A percentile compares a stretch with the other conserved stretches of the same genome.
phyloP scores from a whole-genome alignment of 2,888 invertebrate genomes.

The Prostheceraeus crozeri region DNA sequence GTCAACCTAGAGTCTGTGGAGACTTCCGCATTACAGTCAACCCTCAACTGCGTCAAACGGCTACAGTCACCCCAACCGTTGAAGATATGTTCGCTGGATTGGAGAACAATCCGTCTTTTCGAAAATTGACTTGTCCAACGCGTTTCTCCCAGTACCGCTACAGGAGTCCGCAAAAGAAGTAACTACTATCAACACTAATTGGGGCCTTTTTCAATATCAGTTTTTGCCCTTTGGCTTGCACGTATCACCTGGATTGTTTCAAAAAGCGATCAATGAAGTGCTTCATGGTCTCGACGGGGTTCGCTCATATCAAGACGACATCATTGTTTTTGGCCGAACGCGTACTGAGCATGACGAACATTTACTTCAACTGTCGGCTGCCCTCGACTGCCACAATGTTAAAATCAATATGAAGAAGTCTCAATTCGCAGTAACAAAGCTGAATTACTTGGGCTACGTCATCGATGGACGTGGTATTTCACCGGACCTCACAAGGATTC shows the following conservation, averaged over 20 bases:
- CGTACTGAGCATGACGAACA: conserved; percentile 1
- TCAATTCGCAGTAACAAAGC: background rate
- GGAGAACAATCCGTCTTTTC: background rate
- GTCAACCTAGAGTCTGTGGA: conserved; percentile 10
- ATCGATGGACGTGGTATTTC: conserved; percentile 6
- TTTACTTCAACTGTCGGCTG: conserved; percentile 2
- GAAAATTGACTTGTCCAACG: conserved; percentile 12
- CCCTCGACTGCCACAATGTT: conserved; percentile 7
- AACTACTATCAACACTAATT: background rate
- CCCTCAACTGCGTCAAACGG: conserved; percentile 18
- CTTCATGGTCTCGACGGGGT: conserved; percentile 1
- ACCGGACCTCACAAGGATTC: conserved; percentile 3
- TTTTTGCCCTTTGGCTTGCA: conserved; percentile 11
- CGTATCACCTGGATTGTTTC: conserved; percentile 1
- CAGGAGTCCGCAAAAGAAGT: background rate
- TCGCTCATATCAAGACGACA: background rate
- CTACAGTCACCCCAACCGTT: conserved; percentile 6
- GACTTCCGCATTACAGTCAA: conserved; percentile 2
- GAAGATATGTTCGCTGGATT: conserved; percentile 22
- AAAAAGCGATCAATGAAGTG: background rate
- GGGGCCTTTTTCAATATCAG: background rate
- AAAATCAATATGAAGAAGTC: conserved; percentile 6
- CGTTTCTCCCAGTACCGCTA: background rate
- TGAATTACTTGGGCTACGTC: background rate
- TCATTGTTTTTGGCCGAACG: background rate